These are phyloP conservation scores for Corythoichthys haematopterus DNA, from an alignment of 2,113 vertebrate species.

Conservation along the genomic window DNA sequence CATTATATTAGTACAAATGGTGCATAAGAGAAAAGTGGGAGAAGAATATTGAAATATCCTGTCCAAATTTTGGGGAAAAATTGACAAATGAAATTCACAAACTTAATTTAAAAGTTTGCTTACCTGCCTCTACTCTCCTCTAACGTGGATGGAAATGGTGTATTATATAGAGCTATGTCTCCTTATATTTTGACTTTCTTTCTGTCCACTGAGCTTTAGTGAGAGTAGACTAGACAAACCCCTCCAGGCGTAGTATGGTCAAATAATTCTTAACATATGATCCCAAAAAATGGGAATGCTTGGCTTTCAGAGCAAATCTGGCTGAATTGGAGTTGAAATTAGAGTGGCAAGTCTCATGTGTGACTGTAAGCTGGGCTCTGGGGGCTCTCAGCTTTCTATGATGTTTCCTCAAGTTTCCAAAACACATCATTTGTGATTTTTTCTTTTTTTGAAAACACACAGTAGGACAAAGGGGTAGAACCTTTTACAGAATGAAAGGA, in stretches of 20 bases:
- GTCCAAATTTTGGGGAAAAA: neutral
- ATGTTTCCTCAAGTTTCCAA: neutral
- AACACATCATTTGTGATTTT: slow-evolving; percentile 11
- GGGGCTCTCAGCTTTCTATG: slow-evolving; percentile 10
- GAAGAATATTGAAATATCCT: neutral
- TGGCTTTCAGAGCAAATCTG: slow-evolving; percentile 21
- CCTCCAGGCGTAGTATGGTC: slow-evolving; percentile 31
- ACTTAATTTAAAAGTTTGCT: neutral
- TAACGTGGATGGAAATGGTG: slow-evolving; percentile 9
- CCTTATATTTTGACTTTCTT: slow-evolving; percentile 15
- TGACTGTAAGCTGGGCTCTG: slow-evolving; percentile 12
- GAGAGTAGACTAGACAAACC: slow-evolving; percentile 7
- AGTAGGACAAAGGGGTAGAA: neutral
- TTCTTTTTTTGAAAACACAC: neutral
- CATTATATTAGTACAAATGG: neutral
- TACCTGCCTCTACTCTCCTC: slow-evolving; percentile 25
- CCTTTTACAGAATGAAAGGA: slow-evolving; percentile 10
- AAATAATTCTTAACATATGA: slow-evolving; percentile 61
- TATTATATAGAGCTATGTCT: slow-evolving; percentile 1
- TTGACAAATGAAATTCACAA: neutral
- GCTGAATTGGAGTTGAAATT: slow-evolving; percentile 7
- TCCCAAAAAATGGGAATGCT: slow-evolving; percentile 29
- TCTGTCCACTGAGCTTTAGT: slow-evolving; percentile 10
- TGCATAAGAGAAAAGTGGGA: neutral
- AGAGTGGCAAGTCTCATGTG: slow-evolving; percentile 6